These are phyloP conservation scores for Emys orbicularis DNA, from an alignment of 2,797 vertebrate genomes.

Conservation along the genomic window DNA sequence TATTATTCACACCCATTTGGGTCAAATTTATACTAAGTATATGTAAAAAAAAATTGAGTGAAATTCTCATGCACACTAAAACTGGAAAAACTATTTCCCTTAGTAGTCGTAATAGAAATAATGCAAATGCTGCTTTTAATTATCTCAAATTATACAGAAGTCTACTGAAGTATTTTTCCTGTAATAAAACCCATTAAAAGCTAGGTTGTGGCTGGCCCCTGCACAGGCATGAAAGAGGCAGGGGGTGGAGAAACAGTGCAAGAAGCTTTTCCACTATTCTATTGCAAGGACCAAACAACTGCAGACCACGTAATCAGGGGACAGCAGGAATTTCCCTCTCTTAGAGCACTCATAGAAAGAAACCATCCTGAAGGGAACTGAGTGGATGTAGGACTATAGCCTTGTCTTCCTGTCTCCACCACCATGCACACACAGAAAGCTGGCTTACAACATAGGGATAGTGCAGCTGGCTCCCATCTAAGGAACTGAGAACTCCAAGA, in stretches of 20 bases:
- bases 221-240: not conserved
- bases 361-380: not conserved
- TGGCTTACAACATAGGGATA: too few species aligned
- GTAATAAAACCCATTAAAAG: constrained; percentile 10
- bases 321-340: not conserved
- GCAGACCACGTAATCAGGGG: not conserved
- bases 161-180: constrained; percentile 36
- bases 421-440: too few species aligned
- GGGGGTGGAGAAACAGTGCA: not conserved
- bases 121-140: constrained; percentile 37
- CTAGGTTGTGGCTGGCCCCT: constrained; percentile 9
- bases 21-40: not conserved
- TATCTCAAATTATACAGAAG: constrained; percentile 26
- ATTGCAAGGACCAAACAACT: not conserved
- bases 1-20: not conserved
- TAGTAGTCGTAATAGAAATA: not conserved
- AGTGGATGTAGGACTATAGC: too few species aligned
- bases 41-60: not conserved
- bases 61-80: not conserved
- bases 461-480: too few species aligned
- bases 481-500: too few species aligned
- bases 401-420: too few species aligned
- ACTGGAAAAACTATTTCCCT: not conserved
- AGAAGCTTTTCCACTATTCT: not conserved
- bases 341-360: accelerated